A percentile compares a stretch with the other conserved stretches of the same genome.
These are phyloP conservation scores for Siniperca undulata DNA, from an alignment of 2,797 vertebrate genomes.

Conservation along the genomic window DNA sequence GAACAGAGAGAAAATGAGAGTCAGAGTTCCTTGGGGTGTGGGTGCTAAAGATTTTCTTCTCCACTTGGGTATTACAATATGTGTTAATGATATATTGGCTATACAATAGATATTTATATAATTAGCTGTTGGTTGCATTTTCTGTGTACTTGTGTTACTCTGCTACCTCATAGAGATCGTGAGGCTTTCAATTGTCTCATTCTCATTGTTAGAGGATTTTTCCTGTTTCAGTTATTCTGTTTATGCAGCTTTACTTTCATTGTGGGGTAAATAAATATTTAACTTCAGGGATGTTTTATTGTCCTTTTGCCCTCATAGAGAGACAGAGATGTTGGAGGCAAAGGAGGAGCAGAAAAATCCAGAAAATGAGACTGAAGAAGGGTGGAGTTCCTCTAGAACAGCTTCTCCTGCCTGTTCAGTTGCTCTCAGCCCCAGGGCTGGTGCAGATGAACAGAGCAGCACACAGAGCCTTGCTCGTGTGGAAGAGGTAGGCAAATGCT, in stretches of 20 bases:
- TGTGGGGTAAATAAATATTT: conserved; percentile 5
- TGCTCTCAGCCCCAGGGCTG: conserved; percentile 9
- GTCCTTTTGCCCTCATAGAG: conserved; percentile 34
- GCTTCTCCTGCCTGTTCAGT: background rate
- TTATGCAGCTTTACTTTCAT: conserved; percentile 7
- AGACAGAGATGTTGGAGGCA: conserved; percentile 32
- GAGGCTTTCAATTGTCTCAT: conserved; percentile 2
- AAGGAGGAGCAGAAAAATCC: conserved; percentile 29
- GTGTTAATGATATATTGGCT: conserved; percentile 43
- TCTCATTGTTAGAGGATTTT: too few species aligned
- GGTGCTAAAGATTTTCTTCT: conserved; percentile 45
- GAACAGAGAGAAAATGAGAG: conserved; percentile 56
- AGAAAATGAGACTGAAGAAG: conserved; percentile 29
- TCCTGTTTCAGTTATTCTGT: background rate
- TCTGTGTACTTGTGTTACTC: background rate
- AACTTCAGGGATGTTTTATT: background rate
- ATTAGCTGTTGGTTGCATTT: conserved; percentile 9
- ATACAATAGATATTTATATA: conserved; percentile 9
- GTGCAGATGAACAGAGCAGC: conserved; percentile 31
- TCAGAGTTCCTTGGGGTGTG: conserved; percentile 49
- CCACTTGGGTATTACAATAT: conserved; percentile 27
- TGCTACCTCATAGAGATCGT: background rate
- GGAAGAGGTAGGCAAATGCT: conserved; percentile 83
- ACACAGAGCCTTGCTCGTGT: conserved; percentile 53
- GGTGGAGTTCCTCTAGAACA: conserved; percentile 21